phyloP scores from a whole-genome alignment of 2,888 invertebrate genomes.

The Macroteleia sp. region DNA sequence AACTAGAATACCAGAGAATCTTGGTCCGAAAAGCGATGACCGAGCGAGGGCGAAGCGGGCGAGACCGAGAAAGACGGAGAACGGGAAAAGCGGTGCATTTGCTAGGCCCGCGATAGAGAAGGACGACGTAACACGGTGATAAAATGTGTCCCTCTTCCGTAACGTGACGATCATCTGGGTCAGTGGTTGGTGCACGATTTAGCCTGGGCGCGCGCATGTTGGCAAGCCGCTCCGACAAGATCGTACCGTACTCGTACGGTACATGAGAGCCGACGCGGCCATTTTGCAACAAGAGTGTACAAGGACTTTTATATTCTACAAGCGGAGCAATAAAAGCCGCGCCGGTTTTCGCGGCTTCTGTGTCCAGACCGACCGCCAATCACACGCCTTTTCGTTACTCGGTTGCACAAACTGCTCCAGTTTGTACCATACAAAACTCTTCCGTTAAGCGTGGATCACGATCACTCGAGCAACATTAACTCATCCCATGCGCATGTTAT shows the following conservation, averaged over 20 bases:
- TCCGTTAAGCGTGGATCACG: slow-evolving; percentile 45
- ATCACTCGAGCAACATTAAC: slow-evolving; percentile 28
- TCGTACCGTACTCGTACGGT: slow-evolving; percentile 49
- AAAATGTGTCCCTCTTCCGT: slow-evolving; percentile 41
- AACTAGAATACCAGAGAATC: not conserved
- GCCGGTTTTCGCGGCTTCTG: slow-evolving; percentile 69
- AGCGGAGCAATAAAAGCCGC: slow-evolving; percentile 70
- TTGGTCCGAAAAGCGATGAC: no score
- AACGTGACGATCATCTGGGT: slow-evolving; percentile 62
- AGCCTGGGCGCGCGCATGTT: slow-evolving; percentile 9
- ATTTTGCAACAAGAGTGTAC: slow-evolving; percentile 67
- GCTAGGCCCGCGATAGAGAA: slow-evolving; percentile 11
- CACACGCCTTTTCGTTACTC: slow-evolving; percentile 36
- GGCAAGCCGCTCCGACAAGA: slow-evolving; percentile 22
- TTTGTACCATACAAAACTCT: slow-evolving; percentile 41
- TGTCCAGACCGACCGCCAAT: slow-evolving; percentile 51
- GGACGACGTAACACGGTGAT: slow-evolving; percentile 24
- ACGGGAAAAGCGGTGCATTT: no score
- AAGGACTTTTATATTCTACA: slow-evolving; percentile 72
- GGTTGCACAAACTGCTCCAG: slow-evolving; percentile 52
- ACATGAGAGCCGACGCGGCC: slow-evolving; percentile 64
- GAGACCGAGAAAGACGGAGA: slow-evolving; percentile 8
- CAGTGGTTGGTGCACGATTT: slow-evolving; percentile 52
- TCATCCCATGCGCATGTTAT: slow-evolving; percentile 43
- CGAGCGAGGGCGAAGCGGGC: not conserved